Evolutionary conservation across 2,113 vertebrate species (phyloP), one percentile per base, ranked within the genome.

Genomic region (Triplophysa siluroides): DNA sequence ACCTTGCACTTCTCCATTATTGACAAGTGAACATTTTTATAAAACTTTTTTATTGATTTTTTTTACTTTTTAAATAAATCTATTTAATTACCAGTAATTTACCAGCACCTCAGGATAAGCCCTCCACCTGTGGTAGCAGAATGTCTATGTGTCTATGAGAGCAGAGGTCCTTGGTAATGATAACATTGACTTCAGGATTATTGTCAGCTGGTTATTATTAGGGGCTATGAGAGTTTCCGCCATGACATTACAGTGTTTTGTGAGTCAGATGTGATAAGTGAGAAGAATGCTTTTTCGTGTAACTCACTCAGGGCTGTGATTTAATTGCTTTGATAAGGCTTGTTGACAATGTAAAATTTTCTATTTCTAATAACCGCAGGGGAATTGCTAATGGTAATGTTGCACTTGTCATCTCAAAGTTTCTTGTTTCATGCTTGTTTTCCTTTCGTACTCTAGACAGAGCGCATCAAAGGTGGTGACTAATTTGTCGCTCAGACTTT

Each of bases 241-340:
- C 54, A 73, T 73, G n/a, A 29, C 29, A 41, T 78, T 43, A 38
- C 65, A 63, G 56, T 50, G 56, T n/a, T 62, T 71, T 71, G 24
- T 43, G 66, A 47, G 56, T 52, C 45, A 50, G 67, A 79, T 80
- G 19, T 52, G 71, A 45, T 54, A 62, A 80, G 50, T 18, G 29
- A 75, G 63, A 72, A 62, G 24, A 79, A 50, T 21, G 11, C 43
- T 43, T 50, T 83, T 24, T 62, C 56, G 2, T 72, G 29, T 33
- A 38, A 43, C 61, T 66, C 75, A 66, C 56, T 47, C 21, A 70
- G 43, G 61, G 21, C 45, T 4, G 62, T 73, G 83, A 84, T 84
- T n/a, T 79, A 79, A 84, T 79, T 76, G 71, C 29, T 75, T 67
- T 72, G 80, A 82, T 76, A 71, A 82, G 73, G 45, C 41, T 56